phyloP scores from a whole-genome alignment of 1,140 invertebrate genomes.

The Brachystomella parvula region DNA sequence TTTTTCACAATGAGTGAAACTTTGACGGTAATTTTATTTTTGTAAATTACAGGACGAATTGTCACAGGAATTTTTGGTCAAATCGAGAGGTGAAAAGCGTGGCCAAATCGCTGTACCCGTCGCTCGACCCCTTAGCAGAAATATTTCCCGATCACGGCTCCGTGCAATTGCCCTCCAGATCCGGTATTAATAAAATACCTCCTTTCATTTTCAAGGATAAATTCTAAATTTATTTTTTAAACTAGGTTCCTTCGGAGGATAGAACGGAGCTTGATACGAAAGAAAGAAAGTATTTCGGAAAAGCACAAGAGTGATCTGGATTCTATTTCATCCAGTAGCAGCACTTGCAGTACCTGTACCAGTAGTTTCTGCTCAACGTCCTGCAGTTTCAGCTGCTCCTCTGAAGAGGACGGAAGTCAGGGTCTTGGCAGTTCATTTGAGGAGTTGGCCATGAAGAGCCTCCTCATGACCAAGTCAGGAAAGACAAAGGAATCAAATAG shows the following conservation, averaged over 20 bases:
- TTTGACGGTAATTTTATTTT: no score
- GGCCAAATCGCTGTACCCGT: no score
- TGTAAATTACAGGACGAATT: no score
- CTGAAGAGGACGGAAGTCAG: background rate
- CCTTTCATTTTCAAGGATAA: background rate
- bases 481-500: background rate
- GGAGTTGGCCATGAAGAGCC: background rate
- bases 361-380: background rate
- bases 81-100: no score
- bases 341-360: conserved; percentile 4
- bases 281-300: conserved; percentile 22
- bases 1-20: no score
- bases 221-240: background rate
- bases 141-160: conserved; percentile 52
- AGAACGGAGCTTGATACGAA: conserved; percentile 51
- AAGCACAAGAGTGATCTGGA: conserved; percentile 33
- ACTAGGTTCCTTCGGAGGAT: conserved; percentile 50
- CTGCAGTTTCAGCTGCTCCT: background rate
- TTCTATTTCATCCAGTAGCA: background rate
- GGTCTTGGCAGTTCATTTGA: background rate
- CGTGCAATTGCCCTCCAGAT: conserved; percentile 61
- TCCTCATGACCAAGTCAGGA: background rate
- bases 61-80: no score
- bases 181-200: conserved; percentile 45
- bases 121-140: conserved; percentile 11